Conservation (phyloP, 1,140 invertebrate species). For the Metaphire vulgaris region DNA sequence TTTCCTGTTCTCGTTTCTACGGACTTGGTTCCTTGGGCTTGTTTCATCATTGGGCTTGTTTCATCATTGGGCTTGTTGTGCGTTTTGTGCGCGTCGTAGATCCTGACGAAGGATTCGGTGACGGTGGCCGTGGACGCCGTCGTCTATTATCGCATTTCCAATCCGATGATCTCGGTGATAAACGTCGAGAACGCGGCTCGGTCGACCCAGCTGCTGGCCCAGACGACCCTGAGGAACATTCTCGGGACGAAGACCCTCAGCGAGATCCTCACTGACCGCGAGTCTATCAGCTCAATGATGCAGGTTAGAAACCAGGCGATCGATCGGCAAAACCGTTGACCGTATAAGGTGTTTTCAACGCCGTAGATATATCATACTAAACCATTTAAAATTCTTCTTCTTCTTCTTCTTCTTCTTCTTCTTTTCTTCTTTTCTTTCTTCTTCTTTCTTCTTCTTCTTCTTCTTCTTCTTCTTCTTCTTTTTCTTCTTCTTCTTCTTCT, state of each 20-base stretch:
- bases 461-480: no score
- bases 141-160: constrained; percentile 87
- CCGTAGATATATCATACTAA: no score
- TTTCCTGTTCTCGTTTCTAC: no score
- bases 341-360: no score
- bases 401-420: no score
- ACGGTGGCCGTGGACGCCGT: constrained; percentile 84
- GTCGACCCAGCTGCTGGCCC: constrained; percentile 54
- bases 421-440: no score
- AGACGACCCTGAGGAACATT: constrained; percentile 68
- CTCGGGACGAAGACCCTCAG: constrained; percentile 84
- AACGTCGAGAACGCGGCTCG: constrained; percentile 90
- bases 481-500: no score
- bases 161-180: constrained; percentile 90
- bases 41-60: no score
- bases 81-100: constrained; percentile 54
- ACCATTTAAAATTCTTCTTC: no score
- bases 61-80: background rate
- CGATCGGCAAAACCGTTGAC: no score
- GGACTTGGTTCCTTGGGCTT: no score
- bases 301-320: constrained; percentile 54
- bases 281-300: constrained; percentile 82
- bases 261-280: constrained; percentile 82
- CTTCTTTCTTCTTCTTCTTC: no score
- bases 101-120: constrained; percentile 84